A percentile compares a stretch with the other conserved stretches of the same genome.
These are phyloP conservation scores for Leucophenga maculata DNA, from an alignment of 2,888 invertebrate species.

Conservation along the genomic window DNA sequence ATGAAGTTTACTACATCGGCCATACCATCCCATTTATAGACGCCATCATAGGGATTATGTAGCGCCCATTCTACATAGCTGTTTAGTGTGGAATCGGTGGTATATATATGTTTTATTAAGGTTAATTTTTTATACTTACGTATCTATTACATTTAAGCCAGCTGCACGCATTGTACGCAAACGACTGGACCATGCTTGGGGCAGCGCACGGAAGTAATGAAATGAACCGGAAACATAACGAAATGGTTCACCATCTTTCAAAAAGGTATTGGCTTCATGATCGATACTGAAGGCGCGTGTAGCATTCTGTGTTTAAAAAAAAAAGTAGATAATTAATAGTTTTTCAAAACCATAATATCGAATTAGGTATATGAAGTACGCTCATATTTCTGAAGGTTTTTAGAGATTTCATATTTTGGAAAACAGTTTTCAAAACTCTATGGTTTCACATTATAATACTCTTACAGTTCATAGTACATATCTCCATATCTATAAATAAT, in stretches of 20 bases:
- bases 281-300: slow-evolving; percentile 73
- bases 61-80: slow-evolving; percentile 92
- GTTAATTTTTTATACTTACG: slow-evolving; percentile 73
- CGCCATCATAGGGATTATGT: slow-evolving; percentile 84
- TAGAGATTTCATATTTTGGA: too few relatives aligned
- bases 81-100: neutral
- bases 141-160: slow-evolving; percentile 89
- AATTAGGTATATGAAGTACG: too few relatives aligned
- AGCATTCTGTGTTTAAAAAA: neutral
- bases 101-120: neutral
- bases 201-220: slow-evolving; percentile 90
- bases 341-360: too few relatives aligned
- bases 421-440: too few relatives aligned
- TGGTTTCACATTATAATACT: too few relatives aligned
- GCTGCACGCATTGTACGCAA: slow-evolving; percentile 83
- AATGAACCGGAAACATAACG: slow-evolving; percentile 84
- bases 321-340: too few relatives aligned
- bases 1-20: slow-evolving; percentile 82
- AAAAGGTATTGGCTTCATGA: slow-evolving; percentile 76
- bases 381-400: too few relatives aligned
- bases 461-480: too few relatives aligned
- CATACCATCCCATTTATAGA: slow-evolving; percentile 78
- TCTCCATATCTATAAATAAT: too few relatives aligned
- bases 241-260: slow-evolving; percentile 81
- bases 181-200: slow-evolving; percentile 84